Evolutionary conservation across 92 coral and sea anemone species (phyloP).

Genomic region (Epizoanthus illoricatus): DNA sequence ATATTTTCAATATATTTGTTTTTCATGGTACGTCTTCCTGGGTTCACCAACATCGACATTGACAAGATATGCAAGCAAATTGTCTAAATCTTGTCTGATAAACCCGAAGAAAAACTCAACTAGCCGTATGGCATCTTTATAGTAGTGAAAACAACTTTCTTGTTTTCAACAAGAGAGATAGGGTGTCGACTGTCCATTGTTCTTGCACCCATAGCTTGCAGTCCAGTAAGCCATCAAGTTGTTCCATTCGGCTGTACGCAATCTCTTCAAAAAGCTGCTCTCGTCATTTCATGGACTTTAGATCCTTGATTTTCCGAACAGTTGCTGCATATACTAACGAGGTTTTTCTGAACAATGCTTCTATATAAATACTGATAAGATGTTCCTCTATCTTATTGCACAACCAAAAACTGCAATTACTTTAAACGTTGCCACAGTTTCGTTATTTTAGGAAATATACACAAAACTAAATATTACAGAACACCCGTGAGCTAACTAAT

Average conservation of each 20-base stretch:
- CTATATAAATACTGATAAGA: neutral
- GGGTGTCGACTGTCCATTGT: conserved; percentile 33
- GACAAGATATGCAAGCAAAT: neutral
- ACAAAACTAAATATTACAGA: no score
- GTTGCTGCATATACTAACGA: conserved; percentile 16
- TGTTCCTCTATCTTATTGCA: no score
- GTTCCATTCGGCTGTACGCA: neutral
- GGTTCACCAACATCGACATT: no score
- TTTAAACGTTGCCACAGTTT: no score
- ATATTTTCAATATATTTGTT: no score
- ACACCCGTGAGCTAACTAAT: no score
- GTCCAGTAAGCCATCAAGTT: neutral
- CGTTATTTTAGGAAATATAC: no score
- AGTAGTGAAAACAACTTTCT: neutral
- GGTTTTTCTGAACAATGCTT: conserved; percentile 14
- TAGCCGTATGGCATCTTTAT: conserved; percentile 10
- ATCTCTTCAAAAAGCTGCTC: neutral
- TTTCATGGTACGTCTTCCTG: no score
- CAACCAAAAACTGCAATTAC: no score
- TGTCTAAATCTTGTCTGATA: neutral
- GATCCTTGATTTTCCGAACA: conserved; percentile 1
- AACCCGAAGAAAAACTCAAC: neutral
- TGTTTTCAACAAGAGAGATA: neutral
- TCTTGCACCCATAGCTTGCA: conserved; percentile 33
- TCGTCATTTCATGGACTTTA: neutral